Base-by-base conservation (phyloP, 2,113 vertebrate genomes). In the Tragulus kanchil region DNA sequence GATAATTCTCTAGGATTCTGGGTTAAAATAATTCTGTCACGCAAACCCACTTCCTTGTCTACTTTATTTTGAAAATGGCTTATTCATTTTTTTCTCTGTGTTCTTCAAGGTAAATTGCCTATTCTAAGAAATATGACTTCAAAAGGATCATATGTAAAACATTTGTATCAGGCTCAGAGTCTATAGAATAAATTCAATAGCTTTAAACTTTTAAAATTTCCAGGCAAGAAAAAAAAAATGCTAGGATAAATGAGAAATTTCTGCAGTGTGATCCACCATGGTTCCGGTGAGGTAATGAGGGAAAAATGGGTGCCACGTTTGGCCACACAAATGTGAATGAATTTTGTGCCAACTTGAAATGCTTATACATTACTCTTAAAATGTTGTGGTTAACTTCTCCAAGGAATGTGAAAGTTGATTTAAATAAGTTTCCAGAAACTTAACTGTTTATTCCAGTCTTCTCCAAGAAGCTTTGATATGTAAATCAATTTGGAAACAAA, bases 401-500 rank as follows among this genome's bases (percentile, higher is more conserved):
- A 93, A 98, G 92, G 93, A 97, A 98, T 97, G 97, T 95, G 89
- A 95, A 97, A 82, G 65, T 97, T 97, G 95, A 95, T 96, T 98
- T 97, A 95, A 97, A 85, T 96, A 97, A 88, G 75, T 92, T 97
- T 98, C 98, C 90, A 97, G 97, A 95, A 95, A 97, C 92, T 83
- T 87, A 95, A 94, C 77, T 97, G 96, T 97, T 98, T 98, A 98
- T 96, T 86, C 81, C 94, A 97, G 26, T 11, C 64, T 79, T 95
- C 67, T 89, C 95, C 31, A 67, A 79, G 95, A 96, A 69, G 82
- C 95, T 98, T 98, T 98, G 96, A 98, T 96, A 98, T 97, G 98
- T 96, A 98, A 98, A 98, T 97, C 92, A 96, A 78, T 84, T 95
- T 97, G 96, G 95, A 97, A 98, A 97, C 92, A 96, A 95, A 97